Base-by-base conservation (phyloP, 2,888 invertebrate genomes). In the Gisinianus flammeolus region DNA sequence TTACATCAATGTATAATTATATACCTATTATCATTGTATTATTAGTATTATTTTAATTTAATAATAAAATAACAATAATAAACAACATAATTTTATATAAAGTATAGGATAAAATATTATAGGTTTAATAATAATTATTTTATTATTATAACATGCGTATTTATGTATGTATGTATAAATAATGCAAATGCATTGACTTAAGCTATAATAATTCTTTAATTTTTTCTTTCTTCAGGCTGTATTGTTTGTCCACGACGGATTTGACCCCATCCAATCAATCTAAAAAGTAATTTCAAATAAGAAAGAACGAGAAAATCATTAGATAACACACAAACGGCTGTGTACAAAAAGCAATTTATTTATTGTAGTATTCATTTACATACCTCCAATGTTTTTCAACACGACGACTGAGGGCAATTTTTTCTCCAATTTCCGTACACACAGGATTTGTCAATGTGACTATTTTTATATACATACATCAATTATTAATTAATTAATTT, bases 341-440 rank as follows among this genome's bases (percentile, higher is more conserved):
- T 4, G 26, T 19, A n/a, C 12, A 4, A 24, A 12, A 3, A 24
- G 33, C 6, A 19, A 33, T 35, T 6, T 30, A 35, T 31, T 33
- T 66, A 66, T 16, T 28, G 66, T n/a, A 44, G 12, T 31, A 16
- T 33, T 44, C 8, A 66, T 30, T 24, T 30, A 33, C 88, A 88
- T 87, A 94, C 94, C 99, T 93, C 99, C 99, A 99, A 90, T 99
- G 98, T 88, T 98, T 98, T 86, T 99, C 99, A 62, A 99, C 97
- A 89, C 98, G 92, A 87, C 99, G 91, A 87, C 97, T 98, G 68
- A 99, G 91, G n/a, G 99, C 99, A 85, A 99, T 98, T 88, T 99
- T 99, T 88, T 99, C 99, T 74, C 97, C 97, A 80, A 95, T 93
- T 89, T 99, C 98, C 12, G 99, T 99, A 88, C 99, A 99, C 6